These are phyloP conservation scores for Orchestia grillus DNA, from an alignment of 1,140 invertebrate species.

Conservation along the genomic window DNA sequence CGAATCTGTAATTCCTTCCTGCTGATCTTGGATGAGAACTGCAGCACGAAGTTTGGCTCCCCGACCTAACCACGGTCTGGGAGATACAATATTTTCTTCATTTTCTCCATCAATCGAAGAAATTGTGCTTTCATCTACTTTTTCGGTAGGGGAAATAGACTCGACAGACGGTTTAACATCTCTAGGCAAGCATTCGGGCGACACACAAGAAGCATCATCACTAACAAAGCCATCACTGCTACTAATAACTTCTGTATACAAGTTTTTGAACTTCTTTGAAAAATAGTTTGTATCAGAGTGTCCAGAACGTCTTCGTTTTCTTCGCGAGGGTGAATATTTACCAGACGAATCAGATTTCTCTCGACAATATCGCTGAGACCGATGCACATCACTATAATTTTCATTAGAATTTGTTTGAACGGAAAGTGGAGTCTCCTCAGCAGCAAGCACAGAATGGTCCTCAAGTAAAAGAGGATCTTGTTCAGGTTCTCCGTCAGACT, in stretches of 20 bases:
- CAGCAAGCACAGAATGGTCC: background rate
- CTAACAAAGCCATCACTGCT: background rate
- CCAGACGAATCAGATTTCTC: background rate
- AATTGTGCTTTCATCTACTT: background rate
- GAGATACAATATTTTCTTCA: background rate
- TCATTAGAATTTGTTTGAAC: background rate
- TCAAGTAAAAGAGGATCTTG: background rate
- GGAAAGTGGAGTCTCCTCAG: background rate
- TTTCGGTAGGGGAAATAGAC: background rate
- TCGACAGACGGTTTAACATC: background rate
- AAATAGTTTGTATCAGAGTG: background rate
- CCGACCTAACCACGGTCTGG: slow-evolving; percentile 22
- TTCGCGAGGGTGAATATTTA: background rate
- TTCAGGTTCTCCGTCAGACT: background rate
- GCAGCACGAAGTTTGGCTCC: slow-evolving; percentile 43
- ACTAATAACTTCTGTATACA: background rate
- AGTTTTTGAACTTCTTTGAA: background rate
- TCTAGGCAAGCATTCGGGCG: background rate
- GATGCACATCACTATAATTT: background rate
- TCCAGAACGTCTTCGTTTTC: background rate
- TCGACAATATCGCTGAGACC: too few relatives aligned
- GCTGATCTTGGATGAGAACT: slow-evolving; percentile 50
- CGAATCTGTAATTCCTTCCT: slow-evolving; percentile 53
- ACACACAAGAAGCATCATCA: background rate
- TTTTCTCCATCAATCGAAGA: background rate